These are phyloP conservation scores for Ceyx margarethae DNA, from an alignment of 2,113 vertebrate species.

Conservation along the genomic window DNA sequence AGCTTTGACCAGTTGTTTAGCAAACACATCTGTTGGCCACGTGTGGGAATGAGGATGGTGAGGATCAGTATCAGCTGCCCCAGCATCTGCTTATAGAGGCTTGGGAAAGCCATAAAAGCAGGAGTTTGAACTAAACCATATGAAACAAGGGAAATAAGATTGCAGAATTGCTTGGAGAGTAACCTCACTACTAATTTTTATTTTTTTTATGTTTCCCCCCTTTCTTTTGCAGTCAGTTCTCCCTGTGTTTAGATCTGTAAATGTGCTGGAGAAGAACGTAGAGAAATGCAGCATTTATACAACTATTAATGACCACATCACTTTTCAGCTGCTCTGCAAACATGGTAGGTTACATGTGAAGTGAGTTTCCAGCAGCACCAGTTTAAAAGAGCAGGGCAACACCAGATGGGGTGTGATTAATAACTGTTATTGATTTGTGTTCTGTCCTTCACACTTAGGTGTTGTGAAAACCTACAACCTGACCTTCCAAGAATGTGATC, in stretches of 20 bases:
- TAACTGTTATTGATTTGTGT: background rate
- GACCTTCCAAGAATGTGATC: slow-evolving; percentile 85
- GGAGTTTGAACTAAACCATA: background rate
- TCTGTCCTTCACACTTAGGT: slow-evolving; percentile 73
- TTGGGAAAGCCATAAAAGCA: background rate
- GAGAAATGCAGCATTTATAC: slow-evolving; percentile 85
- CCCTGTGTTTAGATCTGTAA: slow-evolving; percentile 85
- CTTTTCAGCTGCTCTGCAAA: slow-evolving; percentile 87
- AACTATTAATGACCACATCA: slow-evolving; percentile 62
- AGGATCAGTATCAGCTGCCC: background rate
- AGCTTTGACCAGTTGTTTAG: background rate
- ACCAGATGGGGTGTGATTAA: background rate
- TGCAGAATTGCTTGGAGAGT: background rate
- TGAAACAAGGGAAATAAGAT: background rate
- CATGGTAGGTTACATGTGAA: slow-evolving; percentile 77
- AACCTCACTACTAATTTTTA: background rate
- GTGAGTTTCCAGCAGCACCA: background rate
- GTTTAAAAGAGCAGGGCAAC: background rate
- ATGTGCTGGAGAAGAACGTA: slow-evolving; percentile 85
- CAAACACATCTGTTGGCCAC: background rate
- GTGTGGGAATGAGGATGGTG: background rate
- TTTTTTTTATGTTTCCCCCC: background rate
- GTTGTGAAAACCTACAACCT: slow-evolving; percentile 90
- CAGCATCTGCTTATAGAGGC: background rate
- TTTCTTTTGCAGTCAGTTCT: slow-evolving; percentile 80